Conservation (phyloP, 1,140 invertebrate species). For the Formica selysi region DNA sequence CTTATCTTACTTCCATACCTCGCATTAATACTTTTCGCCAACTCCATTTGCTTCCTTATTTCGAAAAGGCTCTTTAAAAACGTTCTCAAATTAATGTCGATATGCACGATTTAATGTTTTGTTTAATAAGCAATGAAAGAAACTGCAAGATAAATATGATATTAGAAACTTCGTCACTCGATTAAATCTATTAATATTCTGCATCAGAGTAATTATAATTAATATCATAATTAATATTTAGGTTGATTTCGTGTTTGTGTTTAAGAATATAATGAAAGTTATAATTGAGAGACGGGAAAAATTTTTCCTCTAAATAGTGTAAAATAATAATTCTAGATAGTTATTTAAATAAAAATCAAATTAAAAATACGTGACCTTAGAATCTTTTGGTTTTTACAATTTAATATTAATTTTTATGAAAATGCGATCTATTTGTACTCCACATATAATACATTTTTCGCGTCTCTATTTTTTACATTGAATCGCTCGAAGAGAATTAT, state of each 20-base stretch:
- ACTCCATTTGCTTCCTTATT: constrained; percentile 44
- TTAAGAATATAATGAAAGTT: not conserved
- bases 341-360: not conserved
- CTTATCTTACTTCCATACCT: constrained; percentile 79
- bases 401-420: not conserved
- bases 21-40: constrained; percentile 72
- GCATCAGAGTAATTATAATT: no score
- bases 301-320: not conserved
- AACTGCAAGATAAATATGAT: not conserved
- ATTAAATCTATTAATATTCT: not conserved
- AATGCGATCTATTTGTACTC: not conserved
- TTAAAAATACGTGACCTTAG: not conserved
- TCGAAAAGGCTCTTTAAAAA: constrained; percentile 22
- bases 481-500: not conserved
- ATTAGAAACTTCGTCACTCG: not conserved
- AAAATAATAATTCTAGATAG: not conserved
- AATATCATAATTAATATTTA: no score
- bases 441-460: not conserved
- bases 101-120: not conserved
- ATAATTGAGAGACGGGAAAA: not conserved
- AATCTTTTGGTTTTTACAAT: not conserved
- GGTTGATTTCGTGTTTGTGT: no score
- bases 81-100: not conserved
- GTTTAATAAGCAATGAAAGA: no score
- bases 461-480: not conserved